Evolutionary conservation across 2,888 invertebrate species (phyloP).

Genomic region (Sesia apiformis): DNA sequence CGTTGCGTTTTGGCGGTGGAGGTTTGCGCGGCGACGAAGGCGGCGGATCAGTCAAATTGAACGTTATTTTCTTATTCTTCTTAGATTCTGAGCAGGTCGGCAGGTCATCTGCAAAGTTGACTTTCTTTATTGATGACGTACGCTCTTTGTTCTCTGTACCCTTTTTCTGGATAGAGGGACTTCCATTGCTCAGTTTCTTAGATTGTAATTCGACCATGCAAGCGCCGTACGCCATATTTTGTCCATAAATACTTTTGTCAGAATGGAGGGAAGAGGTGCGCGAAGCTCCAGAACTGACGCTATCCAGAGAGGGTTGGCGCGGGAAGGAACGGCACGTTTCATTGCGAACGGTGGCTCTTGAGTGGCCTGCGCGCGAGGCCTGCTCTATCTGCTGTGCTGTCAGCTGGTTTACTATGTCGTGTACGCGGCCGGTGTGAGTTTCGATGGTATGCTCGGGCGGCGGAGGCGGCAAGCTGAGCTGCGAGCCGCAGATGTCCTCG

Average conservation of each 20-base stretch:
- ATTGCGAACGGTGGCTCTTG: slow-evolving; percentile 46
- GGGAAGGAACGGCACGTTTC: slow-evolving; percentile 59
- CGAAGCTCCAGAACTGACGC: slow-evolving; percentile 68
- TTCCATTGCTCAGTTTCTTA: slow-evolving; percentile 58
- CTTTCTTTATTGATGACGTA: slow-evolving; percentile 65
- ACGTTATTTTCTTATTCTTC: slow-evolving; percentile 78
- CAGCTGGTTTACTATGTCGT: slow-evolving; percentile 56
- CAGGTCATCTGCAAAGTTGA: slow-evolving; percentile 77
- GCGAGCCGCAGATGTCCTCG: slow-evolving; percentile 79
- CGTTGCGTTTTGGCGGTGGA: slow-evolving; percentile 83
- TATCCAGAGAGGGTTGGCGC: slow-evolving; percentile 73
- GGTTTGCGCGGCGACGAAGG: slow-evolving; percentile 80
- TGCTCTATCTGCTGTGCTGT: slow-evolving; percentile 53
- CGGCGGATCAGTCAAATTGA: slow-evolving; percentile 69
- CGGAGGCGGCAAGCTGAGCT: slow-evolving; percentile 84
- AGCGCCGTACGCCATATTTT: slow-evolving; percentile 57
- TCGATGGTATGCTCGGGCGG: slow-evolving; percentile 74
- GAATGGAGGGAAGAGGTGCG: slow-evolving; percentile 57
- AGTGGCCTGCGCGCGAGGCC: slow-evolving; percentile 40
- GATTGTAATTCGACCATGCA: slow-evolving; percentile 74
- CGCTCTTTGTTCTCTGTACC: slow-evolving; percentile 56
- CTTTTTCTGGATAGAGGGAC: slow-evolving; percentile 46
- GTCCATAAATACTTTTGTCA: slow-evolving; percentile 50
- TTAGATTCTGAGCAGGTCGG: slow-evolving; percentile 61
- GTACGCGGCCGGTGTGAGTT: slow-evolving; percentile 45